Evolutionary conservation across 30 jellyfish, hydroid and myxozoan genomes (phyloP), one percentile per base, ranked within the genome.

Genomic region (Aurelia sp.): DNA sequence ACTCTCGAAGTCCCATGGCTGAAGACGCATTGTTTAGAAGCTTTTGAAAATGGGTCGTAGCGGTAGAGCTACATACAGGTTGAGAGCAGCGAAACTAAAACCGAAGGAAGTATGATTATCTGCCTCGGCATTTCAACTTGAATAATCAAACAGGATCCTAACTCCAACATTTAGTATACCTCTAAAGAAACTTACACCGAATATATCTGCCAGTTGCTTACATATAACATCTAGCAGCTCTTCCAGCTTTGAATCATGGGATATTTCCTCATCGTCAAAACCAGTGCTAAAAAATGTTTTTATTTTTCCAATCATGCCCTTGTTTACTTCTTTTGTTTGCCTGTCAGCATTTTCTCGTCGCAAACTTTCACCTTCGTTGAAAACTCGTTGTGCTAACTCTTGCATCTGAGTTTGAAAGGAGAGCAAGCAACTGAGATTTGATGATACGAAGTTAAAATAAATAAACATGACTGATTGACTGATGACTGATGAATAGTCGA

Each of bases 121-220:
- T 27, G 33, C 33, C 33, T 27, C 33, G 2, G 7, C 50, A 37
- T 4, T 37, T 37, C 50, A 37, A 37, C 11, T 37, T 37, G 50
- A 7, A 4, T 37, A 5, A 37, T 0, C 7, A 9, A 37, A 7
- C 10, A 0, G 50, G 50, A 5, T 7, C 7, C 50, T 37, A 37
- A 37, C 50, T 7, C 50, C 9, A 37, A 37, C 0, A 37, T 37
- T 37, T 37, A 37, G 33, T 0, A 37, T 9, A 3, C 4, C 50
- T 37, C 0, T 3, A 44, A 44, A 44, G 15, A 44, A 9, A 71
- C 89, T 27, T 48, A 88, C 96, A 21, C 81, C 59, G 23, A 78
- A 88, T 9, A 88, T 77, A 31, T 52, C 65, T 20, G 92, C 91
- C 10, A 88, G 85, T 62, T 76, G 81, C 41, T 5, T 33, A 66